Percentiles rank a stretch among this genome's conserved stretches.
These are phyloP conservation scores for Pipistrellus nathusii DNA, from an alignment of 2,797 vertebrate genomes.

Conservation along the genomic window DNA sequence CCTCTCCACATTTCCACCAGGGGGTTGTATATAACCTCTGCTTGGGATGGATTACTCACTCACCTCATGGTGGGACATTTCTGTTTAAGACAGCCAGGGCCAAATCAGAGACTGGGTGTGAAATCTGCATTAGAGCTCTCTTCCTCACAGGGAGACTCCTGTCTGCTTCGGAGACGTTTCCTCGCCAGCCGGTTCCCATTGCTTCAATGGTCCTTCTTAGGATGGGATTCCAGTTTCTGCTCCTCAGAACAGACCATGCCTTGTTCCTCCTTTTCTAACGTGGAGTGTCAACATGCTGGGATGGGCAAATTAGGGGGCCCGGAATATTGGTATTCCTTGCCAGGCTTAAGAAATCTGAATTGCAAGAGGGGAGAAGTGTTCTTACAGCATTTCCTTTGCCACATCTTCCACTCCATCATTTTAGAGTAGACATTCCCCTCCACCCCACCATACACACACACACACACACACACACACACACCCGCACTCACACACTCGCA, in stretches of 20 bases:
- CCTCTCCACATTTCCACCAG: background rate
- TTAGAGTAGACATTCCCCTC: background rate
- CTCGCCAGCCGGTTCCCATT: background rate
- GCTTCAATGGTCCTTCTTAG: background rate
- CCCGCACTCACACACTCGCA: background rate
- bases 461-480: no score
- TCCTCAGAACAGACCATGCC: background rate
- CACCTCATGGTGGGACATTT: background rate
- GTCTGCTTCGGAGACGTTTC: background rate
- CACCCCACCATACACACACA: background rate
- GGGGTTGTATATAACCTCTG: background rate
- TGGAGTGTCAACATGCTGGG: background rate
- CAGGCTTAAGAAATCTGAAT: background rate
- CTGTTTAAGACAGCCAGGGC: background rate
- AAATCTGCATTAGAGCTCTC: background rate
- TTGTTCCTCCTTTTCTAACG: background rate
- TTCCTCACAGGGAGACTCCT: background rate
- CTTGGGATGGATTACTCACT: background rate
- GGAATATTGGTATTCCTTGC: background rate
- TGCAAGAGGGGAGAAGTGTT: background rate
- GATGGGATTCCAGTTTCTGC: background rate
- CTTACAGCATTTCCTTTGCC: background rate
- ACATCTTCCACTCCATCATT: background rate
- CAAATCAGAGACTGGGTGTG: background rate
- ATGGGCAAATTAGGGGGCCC: background rate